These are phyloP conservation scores for Alectura lathami DNA, from an alignment of 2,113 vertebrate genomes.

Conservation along the genomic window DNA sequence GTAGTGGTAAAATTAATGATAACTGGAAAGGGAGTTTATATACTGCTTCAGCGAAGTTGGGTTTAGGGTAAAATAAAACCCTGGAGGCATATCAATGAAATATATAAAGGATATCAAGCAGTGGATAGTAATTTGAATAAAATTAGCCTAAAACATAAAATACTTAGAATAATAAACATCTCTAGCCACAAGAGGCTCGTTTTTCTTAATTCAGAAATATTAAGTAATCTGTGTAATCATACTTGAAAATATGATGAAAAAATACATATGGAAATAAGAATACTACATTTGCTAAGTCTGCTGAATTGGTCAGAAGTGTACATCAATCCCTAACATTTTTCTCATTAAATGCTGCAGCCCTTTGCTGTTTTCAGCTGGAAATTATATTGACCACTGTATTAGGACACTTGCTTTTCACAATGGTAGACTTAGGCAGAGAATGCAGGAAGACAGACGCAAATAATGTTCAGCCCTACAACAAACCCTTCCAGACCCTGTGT, in stretches of 20 bases:
- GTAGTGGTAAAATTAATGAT: neutral
- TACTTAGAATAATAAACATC: constrained; percentile 34
- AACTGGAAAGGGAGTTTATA: neutral
- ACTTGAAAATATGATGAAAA: neutral
- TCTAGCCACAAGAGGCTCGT: neutral
- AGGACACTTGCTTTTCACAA: neutral
- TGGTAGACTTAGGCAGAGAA: neutral
- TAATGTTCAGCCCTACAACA: too few relatives aligned
- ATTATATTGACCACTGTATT: neutral
- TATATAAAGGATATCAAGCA: neutral
- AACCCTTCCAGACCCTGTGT: too few relatives aligned
- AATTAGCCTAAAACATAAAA: constrained; percentile 41
- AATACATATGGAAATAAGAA: neutral
- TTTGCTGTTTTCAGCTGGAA: neutral
- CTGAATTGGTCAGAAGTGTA: neutral
- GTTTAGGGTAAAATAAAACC: constrained; percentile 9
- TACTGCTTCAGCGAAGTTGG: neutral
- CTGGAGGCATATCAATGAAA: neutral
- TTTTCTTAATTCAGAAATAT: constrained; percentile 6
- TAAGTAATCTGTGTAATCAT: neutral
- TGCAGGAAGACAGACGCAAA: neutral
- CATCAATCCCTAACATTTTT: neutral
- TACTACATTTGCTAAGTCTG: neutral
- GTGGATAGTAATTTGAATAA: neutral
- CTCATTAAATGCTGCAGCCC: neutral